Base-by-base conservation (phyloP, 2,113 vertebrate genomes). In the Vanacampus margaritifer region DNA sequence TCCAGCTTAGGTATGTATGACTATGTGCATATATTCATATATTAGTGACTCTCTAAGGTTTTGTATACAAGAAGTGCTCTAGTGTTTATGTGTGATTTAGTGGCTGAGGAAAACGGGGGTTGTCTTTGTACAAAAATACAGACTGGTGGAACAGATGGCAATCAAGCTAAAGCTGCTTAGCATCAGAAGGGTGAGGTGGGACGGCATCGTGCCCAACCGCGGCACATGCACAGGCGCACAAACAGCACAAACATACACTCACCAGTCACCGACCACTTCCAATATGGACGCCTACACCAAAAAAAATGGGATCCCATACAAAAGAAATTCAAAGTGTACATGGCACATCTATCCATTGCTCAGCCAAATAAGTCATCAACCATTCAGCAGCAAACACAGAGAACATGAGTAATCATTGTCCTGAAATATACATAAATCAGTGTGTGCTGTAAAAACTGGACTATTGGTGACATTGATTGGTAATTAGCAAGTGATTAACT, bases 91-190 rank as follows among this genome's bases (percentile, higher is more conserved):
- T 57, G 39, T 54, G 71, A 17, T 17, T 48, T 65, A 11, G 48
- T 69, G 79, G 43, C 67, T 73, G 64, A 64, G 68, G 39, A 58
- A 28, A 57, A 11, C n/a, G 41, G 72, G 60, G 50, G 58, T 48
- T 48, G 62, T 68, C 65, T 71, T 26, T 70, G 72, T 61, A 62
- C 67, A 68, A 72, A 82, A 81, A 82, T 76, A 81, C 79, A 84
- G 82, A 79, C 75, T 76, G 82, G 70, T 53, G 46, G 84, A 90
- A 77, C 88, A 91, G 89, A 91, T 90, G 89, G 89, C 81, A 68
- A 85, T 85, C 80, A 72, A 65, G 61, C 76, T 77, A 87, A 89
- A 90, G 87, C 89, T 78, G 87, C 87, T 89, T 86, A 88, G 73
- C 71, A 66, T 81, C 86, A 80, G 71, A 84, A 69, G 79, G 78